Percentiles rank a stretch among this genome's conserved stretches.
Conservation (phyloP, 2,113 vertebrate genomes). For the Pundamilia nyererei region DNA sequence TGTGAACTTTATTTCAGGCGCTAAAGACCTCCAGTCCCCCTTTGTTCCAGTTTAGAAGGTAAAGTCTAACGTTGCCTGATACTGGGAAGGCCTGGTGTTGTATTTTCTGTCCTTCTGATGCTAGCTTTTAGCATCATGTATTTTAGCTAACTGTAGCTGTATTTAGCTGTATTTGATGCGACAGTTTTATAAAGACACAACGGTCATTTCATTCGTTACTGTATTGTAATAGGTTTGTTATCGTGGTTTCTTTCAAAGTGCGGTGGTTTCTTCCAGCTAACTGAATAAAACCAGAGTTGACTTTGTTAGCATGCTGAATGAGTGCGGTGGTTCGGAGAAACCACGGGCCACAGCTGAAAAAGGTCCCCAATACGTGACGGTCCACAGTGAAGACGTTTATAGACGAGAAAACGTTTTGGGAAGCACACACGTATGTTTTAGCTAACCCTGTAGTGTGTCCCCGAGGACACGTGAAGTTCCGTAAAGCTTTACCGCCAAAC, state of each 20-base stretch:
- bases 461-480: fast-evolving
- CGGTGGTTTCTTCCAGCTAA: not conserved
- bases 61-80: fast-evolving
- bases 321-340: not conserved
- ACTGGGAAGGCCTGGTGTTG: too few relatives aligned
- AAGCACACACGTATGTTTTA: fast-evolving
- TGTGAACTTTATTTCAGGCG: not conserved
- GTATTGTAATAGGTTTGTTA: not conserved
- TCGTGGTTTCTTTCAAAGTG: fast-evolving
- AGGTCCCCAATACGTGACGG: not conserved
- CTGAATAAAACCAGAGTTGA: not conserved
- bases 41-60: not conserved
- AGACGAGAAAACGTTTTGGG: not conserved
- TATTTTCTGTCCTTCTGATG: fast-evolving
- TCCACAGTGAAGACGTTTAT: not conserved
- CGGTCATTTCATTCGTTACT: not conserved
- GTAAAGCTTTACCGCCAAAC: not conserved
- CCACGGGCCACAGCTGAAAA: fast-evolving
- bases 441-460: not conserved
- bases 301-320: not conserved
- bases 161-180: not conserved
- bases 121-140: not conserved
- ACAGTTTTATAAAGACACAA: fast-evolving
- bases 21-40: not conserved
- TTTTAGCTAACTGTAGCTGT: not conserved